A percentile compares a stretch with the other conserved stretches of the same genome.
These are phyloP conservation scores for Ascaphus truei DNA, from an alignment of 2,113 vertebrate genomes.

Conservation along the genomic window DNA sequence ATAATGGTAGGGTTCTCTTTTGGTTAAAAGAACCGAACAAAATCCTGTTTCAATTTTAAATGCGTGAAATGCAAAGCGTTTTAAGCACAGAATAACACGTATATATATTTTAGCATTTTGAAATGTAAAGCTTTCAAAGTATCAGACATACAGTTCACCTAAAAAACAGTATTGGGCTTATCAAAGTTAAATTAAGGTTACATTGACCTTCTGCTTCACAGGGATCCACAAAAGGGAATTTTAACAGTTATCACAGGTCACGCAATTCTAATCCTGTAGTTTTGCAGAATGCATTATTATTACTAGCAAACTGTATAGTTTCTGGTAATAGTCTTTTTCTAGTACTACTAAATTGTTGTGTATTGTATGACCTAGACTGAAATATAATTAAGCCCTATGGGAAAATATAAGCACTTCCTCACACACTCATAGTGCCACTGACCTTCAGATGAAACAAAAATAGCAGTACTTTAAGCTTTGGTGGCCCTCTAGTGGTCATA, in stretches of 20 bases:
- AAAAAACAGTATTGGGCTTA: not conserved
- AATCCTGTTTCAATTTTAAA: too few species aligned
- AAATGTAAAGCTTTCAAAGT: too few species aligned
- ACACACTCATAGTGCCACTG: constrained; percentile 26
- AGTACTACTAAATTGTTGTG: constrained; percentile 7
- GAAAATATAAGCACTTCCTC: constrained; percentile 24
- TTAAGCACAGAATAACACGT: too few species aligned
- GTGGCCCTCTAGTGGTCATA: constrained; percentile 58
- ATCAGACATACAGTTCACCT: not conserved
- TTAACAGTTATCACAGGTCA: constrained; percentile 31
- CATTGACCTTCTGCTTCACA: constrained; percentile 10
- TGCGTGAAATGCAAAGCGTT: too few species aligned
- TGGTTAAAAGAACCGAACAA: too few species aligned
- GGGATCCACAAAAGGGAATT: constrained; percentile 5
- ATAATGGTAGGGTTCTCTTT: too few species aligned
- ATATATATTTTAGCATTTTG: too few species aligned
- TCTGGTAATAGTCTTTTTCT: not conserved
- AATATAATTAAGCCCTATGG: constrained; percentile 23
- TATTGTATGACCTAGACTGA: constrained; percentile 15
- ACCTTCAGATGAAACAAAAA: constrained; percentile 30
- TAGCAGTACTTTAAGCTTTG: constrained; percentile 52
- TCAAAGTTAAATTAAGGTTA: constrained; percentile 16
- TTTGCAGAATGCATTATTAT: not conserved
- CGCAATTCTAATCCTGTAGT: not conserved
- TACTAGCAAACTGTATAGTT: not conserved